Percentiles rank a stretch among this genome's conserved stretches.
phyloP scores from a whole-genome alignment of 2,113 vertebrate species.

The Perca schrenkii region DNA sequence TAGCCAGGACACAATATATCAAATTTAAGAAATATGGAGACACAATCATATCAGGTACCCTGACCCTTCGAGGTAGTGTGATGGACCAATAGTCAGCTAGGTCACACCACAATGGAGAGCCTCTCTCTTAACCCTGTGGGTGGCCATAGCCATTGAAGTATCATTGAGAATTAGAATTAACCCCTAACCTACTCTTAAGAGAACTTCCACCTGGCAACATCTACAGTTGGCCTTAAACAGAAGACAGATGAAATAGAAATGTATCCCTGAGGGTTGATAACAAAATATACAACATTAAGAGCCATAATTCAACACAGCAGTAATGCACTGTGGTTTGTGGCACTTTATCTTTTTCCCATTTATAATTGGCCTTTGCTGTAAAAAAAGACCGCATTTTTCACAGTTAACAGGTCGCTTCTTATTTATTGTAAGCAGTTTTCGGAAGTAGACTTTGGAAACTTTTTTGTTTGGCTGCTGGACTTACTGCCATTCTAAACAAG shows the following conservation, averaged over 20 bases:
- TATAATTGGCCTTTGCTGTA: constrained; percentile 1
- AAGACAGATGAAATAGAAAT: not conserved
- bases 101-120: constrained; percentile 8
- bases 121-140: not conserved
- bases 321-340: not conserved
- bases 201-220: not conserved
- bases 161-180: not conserved
- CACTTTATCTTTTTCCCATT: not conserved
- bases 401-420: constrained; percentile 7
- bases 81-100: constrained; percentile 14
- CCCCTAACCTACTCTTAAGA: not conserved
- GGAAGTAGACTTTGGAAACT: constrained; percentile 38
- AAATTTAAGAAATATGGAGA: constrained; percentile 23
- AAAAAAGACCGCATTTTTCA: constrained; percentile 10
- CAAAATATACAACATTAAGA: not conserved
- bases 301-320: not conserved
- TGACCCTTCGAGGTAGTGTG: constrained; percentile 3
- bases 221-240: not conserved
- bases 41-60: constrained; percentile 7
- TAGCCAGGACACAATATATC: constrained; percentile 26
- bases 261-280: not conserved
- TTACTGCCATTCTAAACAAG: constrained; percentile 60
- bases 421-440: constrained; percentile 40
- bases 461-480: constrained; percentile 33
- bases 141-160: not conserved